phyloP scores from a whole-genome alignment of 2,888 invertebrate species.

The Drosophila percnosoma region DNA sequence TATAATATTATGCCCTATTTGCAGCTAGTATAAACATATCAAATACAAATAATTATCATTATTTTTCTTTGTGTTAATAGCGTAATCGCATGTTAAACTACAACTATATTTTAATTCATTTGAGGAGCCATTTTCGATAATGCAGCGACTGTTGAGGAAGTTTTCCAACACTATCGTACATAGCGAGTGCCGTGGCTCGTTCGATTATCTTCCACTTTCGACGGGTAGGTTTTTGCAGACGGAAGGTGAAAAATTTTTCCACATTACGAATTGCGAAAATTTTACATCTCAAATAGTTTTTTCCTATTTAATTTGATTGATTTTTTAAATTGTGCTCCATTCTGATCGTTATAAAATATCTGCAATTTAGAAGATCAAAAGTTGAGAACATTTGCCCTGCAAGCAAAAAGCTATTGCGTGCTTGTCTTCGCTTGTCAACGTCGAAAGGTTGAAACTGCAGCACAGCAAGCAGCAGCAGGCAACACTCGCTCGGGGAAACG shows the following conservation, averaged over 20 bases:
- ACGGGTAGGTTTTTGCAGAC: conserved; percentile 80
- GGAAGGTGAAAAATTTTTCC: conserved; percentile 78
- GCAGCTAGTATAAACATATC: background rate
- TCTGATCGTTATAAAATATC: conserved; percentile 22
- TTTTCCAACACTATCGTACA: conserved; percentile 44
- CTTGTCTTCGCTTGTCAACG: conserved; percentile 73
- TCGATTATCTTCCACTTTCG: conserved; percentile 70
- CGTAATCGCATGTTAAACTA: background rate
- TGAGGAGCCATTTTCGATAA: conserved; percentile 11
- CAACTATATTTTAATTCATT: background rate
- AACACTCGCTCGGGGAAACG: conserved; percentile 58
- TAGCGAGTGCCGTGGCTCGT: conserved; percentile 54
- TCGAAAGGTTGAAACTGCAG: conserved; percentile 74
- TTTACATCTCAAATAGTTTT: conserved; percentile 41
- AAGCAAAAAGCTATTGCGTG: conserved; percentile 72
- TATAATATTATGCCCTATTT: background rate
- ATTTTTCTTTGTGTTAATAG: background rate
- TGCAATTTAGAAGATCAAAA: conserved; percentile 23
- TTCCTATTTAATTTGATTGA: conserved; percentile 41
- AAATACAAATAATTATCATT: background rate
- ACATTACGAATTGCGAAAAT: conserved; percentile 74
- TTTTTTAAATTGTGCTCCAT: conserved; percentile 51
- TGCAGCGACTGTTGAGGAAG: conserved; percentile 11
- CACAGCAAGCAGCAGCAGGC: conserved; percentile 59
- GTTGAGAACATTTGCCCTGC: conserved; percentile 30